These are phyloP conservation scores for Actinemys pallida DNA, from an alignment of 2,113 vertebrate species.

Conservation along the genomic window DNA sequence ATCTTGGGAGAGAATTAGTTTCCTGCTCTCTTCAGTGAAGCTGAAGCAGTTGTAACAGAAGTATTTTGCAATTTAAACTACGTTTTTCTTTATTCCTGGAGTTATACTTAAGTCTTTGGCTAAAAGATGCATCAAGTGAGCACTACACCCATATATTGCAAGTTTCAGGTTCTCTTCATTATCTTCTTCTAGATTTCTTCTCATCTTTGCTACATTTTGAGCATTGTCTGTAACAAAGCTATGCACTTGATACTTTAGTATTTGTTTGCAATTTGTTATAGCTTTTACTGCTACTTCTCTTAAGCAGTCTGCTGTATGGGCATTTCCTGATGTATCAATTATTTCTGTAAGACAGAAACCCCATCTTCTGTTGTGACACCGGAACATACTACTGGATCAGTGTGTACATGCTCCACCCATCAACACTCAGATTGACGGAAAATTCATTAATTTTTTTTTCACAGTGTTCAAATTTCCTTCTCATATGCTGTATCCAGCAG, in stretches of 20 bases:
- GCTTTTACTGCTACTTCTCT: neutral
- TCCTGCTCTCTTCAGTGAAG: neutral
- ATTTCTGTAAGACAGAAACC: neutral
- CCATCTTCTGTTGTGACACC: neutral
- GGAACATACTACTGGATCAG: neutral
- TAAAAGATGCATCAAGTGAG: neutral
- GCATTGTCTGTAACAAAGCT: neutral
- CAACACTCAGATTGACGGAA: neutral
- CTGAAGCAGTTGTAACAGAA: neutral
- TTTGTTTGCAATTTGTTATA: neutral
- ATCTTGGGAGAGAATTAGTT: neutral
- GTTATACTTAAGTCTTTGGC: neutral
- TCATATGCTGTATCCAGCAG: neutral
- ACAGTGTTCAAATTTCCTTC: neutral
- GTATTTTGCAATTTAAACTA: neutral
- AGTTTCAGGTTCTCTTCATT: neutral
- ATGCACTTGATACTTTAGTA: neutral
- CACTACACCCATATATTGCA: neutral
- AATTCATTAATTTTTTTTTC: neutral
- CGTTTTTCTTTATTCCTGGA: neutral
- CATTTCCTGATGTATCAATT: neutral
- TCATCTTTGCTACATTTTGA: neutral
- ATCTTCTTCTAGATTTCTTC: neutral
- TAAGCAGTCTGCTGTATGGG: neutral
- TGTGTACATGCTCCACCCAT: neutral